These are phyloP conservation scores for Tigriopus japonicus DNA, from an alignment of 1,140 invertebrate genomes.

Conservation along the genomic window DNA sequence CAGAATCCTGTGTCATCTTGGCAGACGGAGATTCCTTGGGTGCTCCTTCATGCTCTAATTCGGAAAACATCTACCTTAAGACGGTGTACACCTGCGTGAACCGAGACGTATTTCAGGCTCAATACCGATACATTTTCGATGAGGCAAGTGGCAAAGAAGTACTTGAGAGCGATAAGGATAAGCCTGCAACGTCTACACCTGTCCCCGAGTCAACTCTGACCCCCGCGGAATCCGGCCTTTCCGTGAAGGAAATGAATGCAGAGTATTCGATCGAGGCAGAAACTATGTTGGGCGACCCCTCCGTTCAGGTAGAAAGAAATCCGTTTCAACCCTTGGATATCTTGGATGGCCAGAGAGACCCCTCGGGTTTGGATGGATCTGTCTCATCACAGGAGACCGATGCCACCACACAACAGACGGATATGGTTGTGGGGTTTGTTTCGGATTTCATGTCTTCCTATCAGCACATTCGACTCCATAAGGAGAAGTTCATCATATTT, in stretches of 20 bases:
- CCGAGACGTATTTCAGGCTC: neutral
- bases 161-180: too few relatives aligned
- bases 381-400: neutral
- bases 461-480: neutral
- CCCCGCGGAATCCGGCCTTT: too few relatives aligned
- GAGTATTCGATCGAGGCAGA: too few relatives aligned
- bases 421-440: neutral
- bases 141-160: too few relatives aligned
- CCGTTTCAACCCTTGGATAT: too few relatives aligned
- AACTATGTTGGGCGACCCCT: too few relatives aligned
- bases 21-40: slow-evolving; percentile 5
- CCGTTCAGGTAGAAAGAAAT: too few relatives aligned
- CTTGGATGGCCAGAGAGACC: too few relatives aligned
- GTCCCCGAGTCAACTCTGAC: too few relatives aligned
- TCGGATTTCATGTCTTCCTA: slow-evolving; percentile 7
- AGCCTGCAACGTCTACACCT: too few relatives aligned
- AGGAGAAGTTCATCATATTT: slow-evolving; percentile 10
- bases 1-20: slow-evolving; percentile 5
- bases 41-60: neutral
- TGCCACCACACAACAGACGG: neutral
- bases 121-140: neutral
- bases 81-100: slow-evolving; percentile 67
- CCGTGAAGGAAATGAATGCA: too few relatives aligned
- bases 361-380: neutral
- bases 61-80: slow-evolving; percentile 66